phyloP scores from a whole-genome alignment of 1,140 invertebrate genomes.

The Ceratosolen solmsi region DNA sequence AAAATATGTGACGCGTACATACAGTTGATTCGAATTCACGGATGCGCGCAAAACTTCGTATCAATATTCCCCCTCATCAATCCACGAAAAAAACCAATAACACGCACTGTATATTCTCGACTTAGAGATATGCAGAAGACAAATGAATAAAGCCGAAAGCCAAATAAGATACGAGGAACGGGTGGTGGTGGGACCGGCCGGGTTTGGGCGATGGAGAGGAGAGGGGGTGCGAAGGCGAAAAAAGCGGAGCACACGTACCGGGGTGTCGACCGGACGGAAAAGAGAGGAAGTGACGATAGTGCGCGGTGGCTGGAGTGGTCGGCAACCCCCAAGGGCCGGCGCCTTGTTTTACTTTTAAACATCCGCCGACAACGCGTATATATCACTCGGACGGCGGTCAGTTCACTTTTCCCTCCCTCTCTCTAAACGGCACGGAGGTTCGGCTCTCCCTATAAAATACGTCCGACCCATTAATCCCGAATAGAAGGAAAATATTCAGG shows the following conservation, averaged over 20 bases:
- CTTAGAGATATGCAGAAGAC: constrained; percentile 37
- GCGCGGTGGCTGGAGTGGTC: constrained; percentile 22
- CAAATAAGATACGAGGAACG: constrained; percentile 31
- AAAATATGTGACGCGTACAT: not conserved
- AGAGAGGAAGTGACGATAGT: constrained; percentile 30
- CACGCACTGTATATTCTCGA: constrained; percentile 10
- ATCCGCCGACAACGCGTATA: constrained; percentile 63
- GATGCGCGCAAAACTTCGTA: constrained; percentile 9
- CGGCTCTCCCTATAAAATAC: constrained; percentile 70
- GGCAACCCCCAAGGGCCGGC: constrained; percentile 46
- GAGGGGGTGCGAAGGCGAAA: not conserved
- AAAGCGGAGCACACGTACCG: not conserved
- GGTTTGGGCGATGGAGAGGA: not conserved
- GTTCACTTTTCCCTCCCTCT: constrained; percentile 53
- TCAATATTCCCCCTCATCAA: constrained; percentile 3
- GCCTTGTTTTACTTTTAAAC: constrained; percentile 70
- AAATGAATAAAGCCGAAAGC: constrained; percentile 29
- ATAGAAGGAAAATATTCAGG: constrained; percentile 73
- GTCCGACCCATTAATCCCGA: constrained; percentile 74
- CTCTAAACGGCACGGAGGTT: constrained; percentile 33
- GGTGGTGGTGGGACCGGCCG: not conserved
- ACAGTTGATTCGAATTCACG: constrained; percentile 4
- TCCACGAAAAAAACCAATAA: constrained; percentile 44
- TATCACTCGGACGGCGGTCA: constrained; percentile 71
- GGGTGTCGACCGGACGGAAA: not conserved